Base-by-base conservation (phyloP, 2,888 invertebrate genomes). In the Drosophila melanosoma region DNA sequence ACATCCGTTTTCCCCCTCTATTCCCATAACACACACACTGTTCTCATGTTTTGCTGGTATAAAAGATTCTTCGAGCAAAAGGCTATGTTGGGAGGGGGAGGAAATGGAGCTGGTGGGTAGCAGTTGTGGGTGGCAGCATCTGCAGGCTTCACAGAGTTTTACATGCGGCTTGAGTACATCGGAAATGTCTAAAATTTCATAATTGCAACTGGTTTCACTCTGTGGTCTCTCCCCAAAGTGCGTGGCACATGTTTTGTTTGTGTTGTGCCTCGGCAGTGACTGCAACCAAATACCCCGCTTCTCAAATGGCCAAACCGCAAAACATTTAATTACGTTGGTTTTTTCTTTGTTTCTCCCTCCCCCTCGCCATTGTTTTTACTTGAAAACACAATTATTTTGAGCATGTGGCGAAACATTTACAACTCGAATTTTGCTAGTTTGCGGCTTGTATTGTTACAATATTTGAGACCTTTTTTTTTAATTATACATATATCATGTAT, bases 141-240 rank as follows among this genome's bases (percentile, higher is more conserved):
- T 82, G 80, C 67, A 32, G 69, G 66, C 66, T 70, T 77, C 74
- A 63, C 82, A 67, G 69, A 64, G 49, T 69, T 76, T 65, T 69
- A 69, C 73, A 73, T 79, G 76, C 60, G 60, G 63, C 65, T 81
- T 64, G 74, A 81, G 79, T 87, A 84, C 76, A 84, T 89, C 69
- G 78, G 76, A 81, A 87, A 90, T 79, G 77, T 87, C 89, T 87
- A 79, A 87, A 89, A 89, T 87, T 90, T 87, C 90, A 87, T 90
- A 87, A 87, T 90, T 90, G 87, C 84, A 89, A 77, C 80, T 74
- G 72, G 69, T 81, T 77, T 56, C 42, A 33, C 26, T 64, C 38
- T 58, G 49, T 38, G 57, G 49, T 38, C 40, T 45, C 52, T 32
- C 75, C 69, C 57, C 74, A 32, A 48, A 53, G 45, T 63, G 62